phyloP scores from a whole-genome alignment of 2,797 vertebrate species.

The Sebastes nivosus region DNA sequence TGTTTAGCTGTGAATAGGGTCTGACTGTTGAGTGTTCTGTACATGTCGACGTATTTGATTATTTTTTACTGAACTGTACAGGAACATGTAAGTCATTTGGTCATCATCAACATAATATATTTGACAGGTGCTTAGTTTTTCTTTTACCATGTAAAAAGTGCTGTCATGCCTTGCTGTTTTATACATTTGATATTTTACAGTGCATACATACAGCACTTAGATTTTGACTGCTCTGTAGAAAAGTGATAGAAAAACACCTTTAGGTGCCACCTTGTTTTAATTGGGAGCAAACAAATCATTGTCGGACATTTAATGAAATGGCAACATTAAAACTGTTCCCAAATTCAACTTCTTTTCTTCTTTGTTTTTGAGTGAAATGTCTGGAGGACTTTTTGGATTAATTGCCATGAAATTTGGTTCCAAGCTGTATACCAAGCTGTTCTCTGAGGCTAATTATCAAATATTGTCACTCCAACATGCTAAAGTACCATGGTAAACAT shows the following conservation, averaged over 20 bases:
- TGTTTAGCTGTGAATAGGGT: background rate
- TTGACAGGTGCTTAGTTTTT: constrained; percentile 49
- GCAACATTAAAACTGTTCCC: constrained; percentile 49
- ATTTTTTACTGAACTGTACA: constrained; percentile 60
- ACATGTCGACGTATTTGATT: constrained; percentile 10
- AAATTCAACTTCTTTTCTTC: background rate
- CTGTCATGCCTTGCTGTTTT: constrained; percentile 54
- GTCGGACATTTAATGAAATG: constrained; percentile 18
- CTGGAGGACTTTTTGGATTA: background rate
- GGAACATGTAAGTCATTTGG: constrained; percentile 35
- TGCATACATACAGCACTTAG: constrained; percentile 29
- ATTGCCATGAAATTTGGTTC: background rate
- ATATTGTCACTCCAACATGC: too few relatives aligned
- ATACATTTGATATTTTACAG: constrained; percentile 57
- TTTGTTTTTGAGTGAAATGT: background rate
- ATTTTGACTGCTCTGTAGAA: constrained; percentile 34
- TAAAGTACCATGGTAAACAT: too few relatives aligned
- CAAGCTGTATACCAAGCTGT: too few relatives aligned
- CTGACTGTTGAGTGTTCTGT: constrained; percentile 30
- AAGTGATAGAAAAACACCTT: constrained; percentile 27
- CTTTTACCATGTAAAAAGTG: constrained; percentile 58
- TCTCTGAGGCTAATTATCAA: too few relatives aligned
- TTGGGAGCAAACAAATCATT: constrained; percentile 29
- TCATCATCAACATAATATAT: constrained; percentile 63
- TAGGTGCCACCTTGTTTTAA: constrained; percentile 24